These are phyloP conservation scores for Cryptoprocta ferox DNA, from an alignment of 2,797 vertebrate species.

Conservation along the genomic window DNA sequence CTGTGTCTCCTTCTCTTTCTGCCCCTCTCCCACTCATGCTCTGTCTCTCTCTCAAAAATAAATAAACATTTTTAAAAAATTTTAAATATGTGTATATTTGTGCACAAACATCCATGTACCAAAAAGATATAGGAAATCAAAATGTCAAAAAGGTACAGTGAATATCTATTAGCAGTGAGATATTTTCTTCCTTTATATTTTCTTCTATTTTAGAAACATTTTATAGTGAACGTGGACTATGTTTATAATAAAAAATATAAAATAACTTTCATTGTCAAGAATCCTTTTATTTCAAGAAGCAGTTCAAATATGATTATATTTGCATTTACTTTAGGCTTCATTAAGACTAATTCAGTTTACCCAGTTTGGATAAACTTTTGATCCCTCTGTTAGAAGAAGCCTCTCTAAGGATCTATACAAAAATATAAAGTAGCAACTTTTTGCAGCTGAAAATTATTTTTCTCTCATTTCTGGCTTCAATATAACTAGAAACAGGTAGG, in stretches of 20 bases:
- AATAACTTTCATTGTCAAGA: not conserved
- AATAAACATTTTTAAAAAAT: too few species aligned
- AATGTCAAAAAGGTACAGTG: not conserved
- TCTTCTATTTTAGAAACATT: conserved; percentile 9
- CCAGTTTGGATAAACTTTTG: not conserved
- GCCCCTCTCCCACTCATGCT: too few species aligned
- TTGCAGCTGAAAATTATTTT: not conserved
- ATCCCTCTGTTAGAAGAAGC: not conserved
- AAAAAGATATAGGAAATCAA: conserved; percentile 17
- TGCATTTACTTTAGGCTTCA: not conserved
- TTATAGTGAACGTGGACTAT: not conserved
- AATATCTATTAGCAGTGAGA: not conserved
- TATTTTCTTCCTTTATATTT: not conserved
- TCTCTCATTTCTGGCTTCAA: not conserved
- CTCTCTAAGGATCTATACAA: not conserved
- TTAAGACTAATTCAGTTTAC: conserved; percentile 28
- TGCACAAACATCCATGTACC: not conserved
- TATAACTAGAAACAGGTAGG: not conserved
- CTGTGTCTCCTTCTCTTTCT: too few species aligned
- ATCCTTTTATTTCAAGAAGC: not conserved
- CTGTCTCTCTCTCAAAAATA: too few species aligned
- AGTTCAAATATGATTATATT: conserved; percentile 24
- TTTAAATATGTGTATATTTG: not conserved
- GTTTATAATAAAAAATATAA: not conserved
- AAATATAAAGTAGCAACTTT: not conserved